phyloP scores from a whole-genome alignment of 2,797 vertebrate species.

The Typhlichthys eigenmanni region DNA sequence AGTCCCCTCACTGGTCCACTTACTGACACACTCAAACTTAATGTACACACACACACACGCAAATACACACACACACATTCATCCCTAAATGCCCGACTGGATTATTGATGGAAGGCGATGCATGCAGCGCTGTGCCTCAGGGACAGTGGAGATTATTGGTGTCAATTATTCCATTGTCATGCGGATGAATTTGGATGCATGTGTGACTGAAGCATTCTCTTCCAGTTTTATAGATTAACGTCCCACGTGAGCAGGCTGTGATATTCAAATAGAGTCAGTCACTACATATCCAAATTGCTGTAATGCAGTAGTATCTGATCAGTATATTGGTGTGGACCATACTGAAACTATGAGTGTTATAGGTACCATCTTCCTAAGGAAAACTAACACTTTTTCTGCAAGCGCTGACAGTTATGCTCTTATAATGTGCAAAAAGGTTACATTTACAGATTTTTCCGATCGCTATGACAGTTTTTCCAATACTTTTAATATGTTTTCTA shows the following conservation, averaged over 20 bases:
- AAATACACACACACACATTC: constrained; percentile 14
- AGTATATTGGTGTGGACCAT: constrained; percentile 6
- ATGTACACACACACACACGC: constrained; percentile 4
- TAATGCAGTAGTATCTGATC: constrained; percentile 17
- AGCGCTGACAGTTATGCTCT: neutral
- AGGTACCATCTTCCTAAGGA: neutral
- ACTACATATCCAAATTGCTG: neutral
- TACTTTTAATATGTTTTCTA: no score
- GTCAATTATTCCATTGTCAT: constrained; percentile 45
- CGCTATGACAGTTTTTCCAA: no score
- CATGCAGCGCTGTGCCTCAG: constrained; percentile 30
- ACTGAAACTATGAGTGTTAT: neutral
- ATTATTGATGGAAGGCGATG: constrained; percentile 45
- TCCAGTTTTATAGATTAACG: constrained; percentile 2
- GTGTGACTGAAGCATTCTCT: constrained; percentile 12
- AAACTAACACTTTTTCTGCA: neutral
- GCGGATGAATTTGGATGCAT: constrained; percentile 26
- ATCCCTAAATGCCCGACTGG: constrained; percentile 20
- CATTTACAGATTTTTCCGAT: no score
- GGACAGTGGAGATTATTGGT: constrained; percentile 51
- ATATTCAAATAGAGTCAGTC: constrained; percentile 8
- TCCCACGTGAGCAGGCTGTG: neutral
- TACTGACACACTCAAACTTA: constrained; percentile 24
- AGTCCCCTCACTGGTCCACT: constrained; percentile 46
- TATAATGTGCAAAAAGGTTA: neutral